Conservation (phyloP, 2,797 vertebrate species). For the Cyclura pinguis region DNA sequence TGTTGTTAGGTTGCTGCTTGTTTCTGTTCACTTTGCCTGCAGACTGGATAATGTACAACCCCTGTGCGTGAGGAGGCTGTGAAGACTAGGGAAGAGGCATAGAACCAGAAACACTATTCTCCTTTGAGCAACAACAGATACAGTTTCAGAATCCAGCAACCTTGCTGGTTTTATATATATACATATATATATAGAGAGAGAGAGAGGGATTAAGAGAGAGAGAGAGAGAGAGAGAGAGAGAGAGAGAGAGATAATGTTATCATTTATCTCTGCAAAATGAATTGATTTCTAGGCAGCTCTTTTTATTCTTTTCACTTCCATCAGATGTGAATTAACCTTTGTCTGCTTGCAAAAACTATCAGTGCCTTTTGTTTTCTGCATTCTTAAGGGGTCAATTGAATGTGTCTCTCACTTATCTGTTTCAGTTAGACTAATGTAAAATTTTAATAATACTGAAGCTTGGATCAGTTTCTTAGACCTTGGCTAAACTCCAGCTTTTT, state of each 20-base stretch:
- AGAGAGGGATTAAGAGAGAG: no score
- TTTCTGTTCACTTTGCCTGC: neutral
- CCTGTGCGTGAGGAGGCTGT: neutral
- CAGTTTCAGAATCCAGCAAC: neutral
- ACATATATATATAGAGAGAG: no score
- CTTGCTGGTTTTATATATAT: no score
- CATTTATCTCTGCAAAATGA: neutral
- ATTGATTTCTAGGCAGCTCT: neutral
- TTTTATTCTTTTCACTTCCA: neutral
- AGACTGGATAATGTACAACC: neutral
- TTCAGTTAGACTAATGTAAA: neutral
- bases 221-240: no score
- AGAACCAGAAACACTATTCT: neutral
- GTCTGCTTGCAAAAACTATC: neutral
- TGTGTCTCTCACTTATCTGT: conserved; percentile 20
- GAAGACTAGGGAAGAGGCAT: neutral
- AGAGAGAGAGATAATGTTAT: neutral
- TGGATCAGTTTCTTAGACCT: neutral
- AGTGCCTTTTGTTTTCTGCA: neutral
- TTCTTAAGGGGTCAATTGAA: neutral
- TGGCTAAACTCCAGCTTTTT: conserved; percentile 1
- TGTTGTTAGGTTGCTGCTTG: neutral
- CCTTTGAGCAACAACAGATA: neutral
- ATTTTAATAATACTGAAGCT: neutral
- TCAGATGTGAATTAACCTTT: neutral